Conservation (phyloP, 2,888 invertebrate genomes). For the Elegia similella region DNA sequence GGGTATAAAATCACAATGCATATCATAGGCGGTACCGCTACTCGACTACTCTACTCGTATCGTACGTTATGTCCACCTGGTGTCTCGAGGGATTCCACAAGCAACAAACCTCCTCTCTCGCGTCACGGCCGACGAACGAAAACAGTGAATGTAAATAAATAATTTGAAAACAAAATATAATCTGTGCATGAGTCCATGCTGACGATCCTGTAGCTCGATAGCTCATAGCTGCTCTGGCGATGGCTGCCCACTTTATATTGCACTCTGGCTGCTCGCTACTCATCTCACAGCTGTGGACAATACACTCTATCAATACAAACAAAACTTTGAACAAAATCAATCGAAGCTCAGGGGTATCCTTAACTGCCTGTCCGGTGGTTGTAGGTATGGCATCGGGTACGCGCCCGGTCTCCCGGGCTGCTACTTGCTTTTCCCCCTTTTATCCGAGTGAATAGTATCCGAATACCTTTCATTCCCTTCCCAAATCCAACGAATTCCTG, state of each 20-base stretch:
- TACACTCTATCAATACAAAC: constrained; percentile 20
- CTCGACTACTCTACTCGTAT: constrained; percentile 58
- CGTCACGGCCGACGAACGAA: constrained; percentile 53
- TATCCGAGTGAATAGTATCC: too few relatives aligned
- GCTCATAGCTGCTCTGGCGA: constrained; percentile 60
- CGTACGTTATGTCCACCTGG: constrained; percentile 46
- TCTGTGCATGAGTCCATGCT: constrained; percentile 66
- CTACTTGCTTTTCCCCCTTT: too few relatives aligned
- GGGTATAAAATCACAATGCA: constrained; percentile 74
- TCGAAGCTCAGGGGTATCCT: too few relatives aligned
- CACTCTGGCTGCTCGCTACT: constrained; percentile 61
- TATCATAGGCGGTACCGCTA: constrained; percentile 76
- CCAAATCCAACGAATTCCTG: too few relatives aligned
- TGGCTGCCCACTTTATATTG: constrained; percentile 68
- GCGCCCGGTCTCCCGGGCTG: too few relatives aligned
- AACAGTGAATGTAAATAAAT: constrained; percentile 61
- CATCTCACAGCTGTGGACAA: constrained; percentile 59
- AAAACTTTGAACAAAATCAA: too few relatives aligned
- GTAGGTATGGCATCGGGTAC: too few relatives aligned
- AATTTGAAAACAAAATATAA: constrained; percentile 59
- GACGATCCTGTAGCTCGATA: constrained; percentile 41
- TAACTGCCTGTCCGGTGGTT: too few relatives aligned
- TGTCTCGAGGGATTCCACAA: constrained; percentile 57
- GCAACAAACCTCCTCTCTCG: constrained; percentile 35
- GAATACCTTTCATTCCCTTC: too few relatives aligned